Base-by-base conservation (phyloP, 1,140 invertebrate genomes). In the Drosophila lacteicornis region DNA sequence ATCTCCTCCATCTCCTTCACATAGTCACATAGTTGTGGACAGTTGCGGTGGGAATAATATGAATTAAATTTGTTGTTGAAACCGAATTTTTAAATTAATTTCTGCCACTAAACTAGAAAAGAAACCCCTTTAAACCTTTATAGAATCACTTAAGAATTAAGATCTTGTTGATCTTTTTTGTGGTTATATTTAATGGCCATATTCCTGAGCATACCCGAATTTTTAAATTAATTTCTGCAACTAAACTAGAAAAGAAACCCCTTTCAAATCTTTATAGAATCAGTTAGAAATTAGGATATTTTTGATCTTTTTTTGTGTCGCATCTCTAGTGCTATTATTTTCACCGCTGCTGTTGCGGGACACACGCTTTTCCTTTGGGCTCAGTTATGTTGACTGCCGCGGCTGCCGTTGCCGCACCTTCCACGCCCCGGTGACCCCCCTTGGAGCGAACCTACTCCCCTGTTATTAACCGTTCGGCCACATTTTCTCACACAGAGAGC, bases 401-500 rank as follows among this genome's bases (percentile, higher is more conserved):
- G 22, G 71, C 46, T 43, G 58, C 46, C 67, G 58, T 46, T 46
- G 69, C 70, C 67, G 66, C 79, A 58, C 70, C 80, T 83, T 76
- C 71, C 45, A 45, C 71, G 46, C 47, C 66, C 57, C 57, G n/a
- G 4, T 42, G 30, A 38, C 33, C 19, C 40, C 49, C 43, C 51
- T 19, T 15, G 22, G 17, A 57, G 53, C 42, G 15, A 19, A 45
- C 60, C 40, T 40, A 75, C 53, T 66, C 74, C 45, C 42, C 40
- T 76, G 73, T 59, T 56, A 90, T 82, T 81, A 90, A 78, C 70
- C 78, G 85, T 88, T 78, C 81, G 85, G 85, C 85, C 76, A 79
- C 81, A 90, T 88, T 82, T 90, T 88, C 85, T 90, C 85, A 90
- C 80, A 87, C 78, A 74, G 70, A 65, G 47, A 47, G 66, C 49